Percentiles rank a stretch among this genome's conserved stretches.
Conservation (phyloP, 1,140 invertebrate genomes). For the Micrasema minimum region DNA sequence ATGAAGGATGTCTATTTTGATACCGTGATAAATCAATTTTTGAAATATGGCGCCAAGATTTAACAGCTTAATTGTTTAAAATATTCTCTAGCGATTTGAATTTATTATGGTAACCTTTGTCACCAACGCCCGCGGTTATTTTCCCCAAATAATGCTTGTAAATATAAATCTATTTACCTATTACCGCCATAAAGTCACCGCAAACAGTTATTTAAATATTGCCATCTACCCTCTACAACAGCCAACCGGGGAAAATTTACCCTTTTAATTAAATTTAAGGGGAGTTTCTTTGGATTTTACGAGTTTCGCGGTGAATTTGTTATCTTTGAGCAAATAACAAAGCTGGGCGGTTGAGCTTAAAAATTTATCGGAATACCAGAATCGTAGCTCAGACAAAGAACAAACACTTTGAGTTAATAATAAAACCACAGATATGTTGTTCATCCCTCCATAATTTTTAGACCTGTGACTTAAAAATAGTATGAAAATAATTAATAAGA, state of each 20-base stretch:
- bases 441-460: too few relatives aligned
- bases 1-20: not conserved
- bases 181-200: constrained; percentile 16
- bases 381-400: too few relatives aligned
- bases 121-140: not conserved
- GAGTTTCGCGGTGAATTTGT: constrained; percentile 1
- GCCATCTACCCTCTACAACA: not conserved
- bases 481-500: too few relatives aligned
- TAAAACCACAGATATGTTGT: too few relatives aligned
- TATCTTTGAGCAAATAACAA: not conserved
- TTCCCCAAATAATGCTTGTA: not conserved
- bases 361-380: too few relatives aligned
- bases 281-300: constrained; percentile 1
- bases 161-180: constrained; percentile 12
- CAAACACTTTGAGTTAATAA: too few relatives aligned
- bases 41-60: not conserved
- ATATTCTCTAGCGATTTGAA: constrained; percentile 1
- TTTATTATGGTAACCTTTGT: not conserved
- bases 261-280: constrained; percentile 16
- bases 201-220: constrained; percentile 21
- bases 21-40: constrained; percentile 18
- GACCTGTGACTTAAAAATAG: too few relatives aligned
- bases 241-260: not conserved
- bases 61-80: constrained; percentile 6
- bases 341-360: too few relatives aligned